Base-by-base conservation (phyloP, 2,113 vertebrate species). In the Columba janthina region DNA sequence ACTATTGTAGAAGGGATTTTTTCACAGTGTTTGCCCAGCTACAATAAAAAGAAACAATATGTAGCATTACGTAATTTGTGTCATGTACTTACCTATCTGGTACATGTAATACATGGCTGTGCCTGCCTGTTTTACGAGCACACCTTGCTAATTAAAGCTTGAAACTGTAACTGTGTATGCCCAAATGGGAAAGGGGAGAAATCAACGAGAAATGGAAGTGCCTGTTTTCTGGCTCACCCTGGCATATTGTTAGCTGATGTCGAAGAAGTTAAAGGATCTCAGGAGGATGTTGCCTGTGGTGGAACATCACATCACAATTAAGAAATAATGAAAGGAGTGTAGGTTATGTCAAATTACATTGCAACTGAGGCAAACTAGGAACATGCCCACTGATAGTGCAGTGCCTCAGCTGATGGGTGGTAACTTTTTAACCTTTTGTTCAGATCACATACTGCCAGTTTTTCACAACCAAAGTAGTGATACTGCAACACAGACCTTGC, bases 31-130 rank as follows among this genome's bases (percentile, higher is more conserved):
- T 88, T 87, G 40, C 13, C 34, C 16, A 48, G 29, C 26, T 53
- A 61, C 38, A 53, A 66, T 15, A 69, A 56, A 83, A 89, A 75
- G 32, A 69, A 73, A 46, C 21, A 26, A 58, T 5, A 4, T 38
- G 44, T 34, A 34, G 17, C 5, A 11, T 62, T 65, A 13, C 0
- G 1, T 58, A 69, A 36, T 3, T 3, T 1, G 1, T 56, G 13
- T 40, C 20, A 15, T 19, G 21, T 22, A 19, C 40, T 69, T 40
- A 42, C 14, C 61, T 38, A 12, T 21, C 22, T 74, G 21, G 17
- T 53, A 26, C 28, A 5, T 22, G 8, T 18, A 28, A 32, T 46
- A 44, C 6, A 2, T 3, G 9, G 28, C 20, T 75, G n/a, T 67
- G 14, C 16, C 65, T 69, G 28, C 9, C 29, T 17, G 14, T 61